Base-by-base conservation (phyloP, 1,140 invertebrate species). In the Laodelphax striatellus region DNA sequence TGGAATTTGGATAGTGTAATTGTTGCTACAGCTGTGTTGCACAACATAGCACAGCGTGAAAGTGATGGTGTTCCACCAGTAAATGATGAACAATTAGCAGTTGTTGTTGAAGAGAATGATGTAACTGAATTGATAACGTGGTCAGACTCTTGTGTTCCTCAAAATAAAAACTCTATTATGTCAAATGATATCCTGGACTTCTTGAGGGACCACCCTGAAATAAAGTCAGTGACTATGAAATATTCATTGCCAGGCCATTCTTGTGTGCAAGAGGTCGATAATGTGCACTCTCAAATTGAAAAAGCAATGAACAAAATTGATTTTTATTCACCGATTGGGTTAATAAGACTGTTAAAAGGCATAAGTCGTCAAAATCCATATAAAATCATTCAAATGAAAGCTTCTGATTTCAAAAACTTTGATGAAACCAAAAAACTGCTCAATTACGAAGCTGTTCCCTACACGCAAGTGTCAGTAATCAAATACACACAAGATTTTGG, bases 191-290 rank as follows among this genome's bases (percentile, higher is more conserved):
- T 68, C 8, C 9, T 52, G 16, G 17, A 63, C 50, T 66, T 69
- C 55, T 53, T 67, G 56, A 42, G 55, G 41, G 52, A 57, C 1
- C 50, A 68, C 55, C 28, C 56, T 9, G 58, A 42, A 53, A 69
- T 17, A 1, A 55, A n/a, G n/a, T 16, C 57, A 17, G 60, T 69
- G 16, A 67, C 56, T 16, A 62, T 68, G 62, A 69, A 69, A 62
- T 70, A 63, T 63, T 67, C 66, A 24, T 56, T 56, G 31, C 66
- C 69, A n/a, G 68, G 67, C n/a, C 67, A 70, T 55, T 64, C 63
- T 14, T 62, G 59, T 56, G 44, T 66, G 10, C 68, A 70, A 55
- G 68, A 70, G 60, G 62, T 67, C 14, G 68, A 69, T 59, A 21
- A 57, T 52, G 63, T 64, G 3, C 68, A 70, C 52, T 67, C 61